These are phyloP conservation scores for Melanotaenia parkinsoni DNA, from an alignment of 2,797 vertebrate species.

Conservation along the genomic window DNA sequence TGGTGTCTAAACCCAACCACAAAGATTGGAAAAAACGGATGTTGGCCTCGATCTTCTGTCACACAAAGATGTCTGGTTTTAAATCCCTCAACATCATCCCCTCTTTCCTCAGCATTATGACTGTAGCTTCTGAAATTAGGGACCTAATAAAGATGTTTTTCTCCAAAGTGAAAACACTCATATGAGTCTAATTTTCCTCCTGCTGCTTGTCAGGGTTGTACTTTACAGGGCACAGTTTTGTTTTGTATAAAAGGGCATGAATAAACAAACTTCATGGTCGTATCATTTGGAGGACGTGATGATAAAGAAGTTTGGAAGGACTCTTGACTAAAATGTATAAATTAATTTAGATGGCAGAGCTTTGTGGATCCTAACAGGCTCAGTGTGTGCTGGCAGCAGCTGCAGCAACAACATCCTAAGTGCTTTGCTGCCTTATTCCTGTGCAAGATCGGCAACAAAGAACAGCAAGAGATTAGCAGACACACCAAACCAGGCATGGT, in stretches of 20 bases:
- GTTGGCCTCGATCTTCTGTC: not conserved
- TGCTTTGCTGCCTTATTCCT: not conserved
- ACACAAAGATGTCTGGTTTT: too few relatives aligned
- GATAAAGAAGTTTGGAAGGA: not conserved
- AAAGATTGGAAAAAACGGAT: not conserved
- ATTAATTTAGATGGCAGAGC: not conserved
- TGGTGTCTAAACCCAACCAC: not conserved
- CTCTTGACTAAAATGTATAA: not conserved
- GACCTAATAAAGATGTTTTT: not conserved
- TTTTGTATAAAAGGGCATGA: not conserved
- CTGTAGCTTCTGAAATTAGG: not conserved
- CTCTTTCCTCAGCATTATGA: not conserved
- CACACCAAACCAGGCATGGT: not conserved
- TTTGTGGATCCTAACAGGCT: not conserved
- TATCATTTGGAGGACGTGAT: not conserved
- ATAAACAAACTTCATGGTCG: not conserved
- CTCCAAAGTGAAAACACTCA: not conserved
- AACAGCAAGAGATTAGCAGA: not conserved
- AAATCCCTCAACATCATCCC: not conserved
- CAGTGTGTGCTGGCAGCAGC: not conserved
- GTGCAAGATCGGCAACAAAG: not conserved
- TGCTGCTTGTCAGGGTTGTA: not conserved
- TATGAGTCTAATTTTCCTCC: not conserved
- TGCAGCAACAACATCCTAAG: not conserved
- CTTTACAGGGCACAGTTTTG: not conserved